Percentiles rank a stretch among this genome's conserved stretches.
Conservation (phyloP, 2,797 vertebrate species). For the Coilia nasus region DNA sequence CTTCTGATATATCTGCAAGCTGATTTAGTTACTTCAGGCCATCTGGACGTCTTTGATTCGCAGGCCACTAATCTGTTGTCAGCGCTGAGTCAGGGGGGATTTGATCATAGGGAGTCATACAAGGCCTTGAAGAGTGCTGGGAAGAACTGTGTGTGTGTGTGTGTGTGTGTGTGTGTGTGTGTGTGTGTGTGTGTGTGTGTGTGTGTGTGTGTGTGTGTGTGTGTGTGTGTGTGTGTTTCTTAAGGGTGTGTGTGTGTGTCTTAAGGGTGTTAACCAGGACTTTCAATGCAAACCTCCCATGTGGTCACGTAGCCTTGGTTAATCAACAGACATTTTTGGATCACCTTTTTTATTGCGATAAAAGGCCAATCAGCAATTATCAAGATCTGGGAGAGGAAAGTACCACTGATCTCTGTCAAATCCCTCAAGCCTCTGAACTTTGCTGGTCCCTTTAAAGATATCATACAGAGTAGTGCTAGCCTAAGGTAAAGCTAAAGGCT, state of each 20-base stretch:
- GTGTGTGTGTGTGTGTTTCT: not conserved
- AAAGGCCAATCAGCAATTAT: slow-evolving; percentile 30
- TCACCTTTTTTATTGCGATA: not conserved
- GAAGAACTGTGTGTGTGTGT: not conserved
- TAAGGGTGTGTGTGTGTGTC: slow-evolving; percentile 46
- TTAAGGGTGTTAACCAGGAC: slow-evolving; percentile 57
- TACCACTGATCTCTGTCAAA: slow-evolving; percentile 13
- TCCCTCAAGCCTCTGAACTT: not conserved
- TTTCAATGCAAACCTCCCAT: slow-evolving; percentile 52
- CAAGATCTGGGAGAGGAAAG: slow-evolving; percentile 4
- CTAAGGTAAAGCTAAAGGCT: no score
- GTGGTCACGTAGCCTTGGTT: slow-evolving; percentile 54
- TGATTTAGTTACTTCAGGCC: slow-evolving; percentile 43
- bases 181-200: slow-evolving; percentile 1
- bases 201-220: slow-evolving; percentile 41
- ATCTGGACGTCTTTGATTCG: slow-evolving; percentile 43
- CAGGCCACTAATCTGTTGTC: slow-evolving; percentile 44
- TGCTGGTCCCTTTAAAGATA: not conserved
- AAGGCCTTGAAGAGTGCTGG: not conserved
- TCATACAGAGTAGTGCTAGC: no score
- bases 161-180: slow-evolving; percentile 8
- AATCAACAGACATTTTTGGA: slow-evolving; percentile 40
- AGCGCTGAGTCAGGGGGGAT: slow-evolving; percentile 54
- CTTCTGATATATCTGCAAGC: slow-evolving; percentile 38
- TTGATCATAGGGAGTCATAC: slow-evolving; percentile 39